phyloP scores from a whole-genome alignment of 2,797 vertebrate genomes.

The Oceanodroma leucorhoa region DNA sequence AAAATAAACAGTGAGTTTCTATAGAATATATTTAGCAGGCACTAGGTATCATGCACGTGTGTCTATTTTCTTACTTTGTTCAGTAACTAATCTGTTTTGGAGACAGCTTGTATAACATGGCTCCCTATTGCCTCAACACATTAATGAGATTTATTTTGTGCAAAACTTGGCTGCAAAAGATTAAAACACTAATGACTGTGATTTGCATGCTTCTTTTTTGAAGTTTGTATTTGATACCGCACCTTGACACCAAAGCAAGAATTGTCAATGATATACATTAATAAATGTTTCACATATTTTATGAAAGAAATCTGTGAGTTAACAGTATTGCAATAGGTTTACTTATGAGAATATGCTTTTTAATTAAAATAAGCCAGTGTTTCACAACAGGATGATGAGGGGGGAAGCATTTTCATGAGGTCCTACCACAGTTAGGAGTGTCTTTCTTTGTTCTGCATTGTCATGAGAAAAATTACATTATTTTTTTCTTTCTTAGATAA shows the following conservation, averaged over 20 bases:
- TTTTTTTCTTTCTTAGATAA: not conserved
- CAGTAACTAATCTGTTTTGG: not conserved
- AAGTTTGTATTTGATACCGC: not conserved
- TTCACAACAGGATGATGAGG: not conserved
- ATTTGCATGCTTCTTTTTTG: not conserved
- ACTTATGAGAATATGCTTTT: not conserved
- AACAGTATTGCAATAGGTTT: not conserved
- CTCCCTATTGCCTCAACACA: not conserved
- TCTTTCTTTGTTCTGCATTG: not conserved
- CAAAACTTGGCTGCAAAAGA: not conserved
- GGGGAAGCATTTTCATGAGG: not conserved
- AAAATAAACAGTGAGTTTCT: not conserved
- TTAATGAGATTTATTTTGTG: not conserved
- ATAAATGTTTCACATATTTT: not conserved
- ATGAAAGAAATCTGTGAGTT: not conserved
- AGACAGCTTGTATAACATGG: not conserved
- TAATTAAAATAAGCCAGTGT: not conserved
- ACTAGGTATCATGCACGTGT: not conserved
- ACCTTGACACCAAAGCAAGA: constrained; percentile 20
- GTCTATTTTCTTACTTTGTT: not conserved
- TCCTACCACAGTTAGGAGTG: not conserved
- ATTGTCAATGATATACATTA: not conserved
- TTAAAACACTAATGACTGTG: not conserved
- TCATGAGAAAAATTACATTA: not conserved
- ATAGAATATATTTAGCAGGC: not conserved